Evolutionary conservation across 1,140 invertebrate genomes (phyloP).

Genomic region (Wasmannia auropunctata): DNA sequence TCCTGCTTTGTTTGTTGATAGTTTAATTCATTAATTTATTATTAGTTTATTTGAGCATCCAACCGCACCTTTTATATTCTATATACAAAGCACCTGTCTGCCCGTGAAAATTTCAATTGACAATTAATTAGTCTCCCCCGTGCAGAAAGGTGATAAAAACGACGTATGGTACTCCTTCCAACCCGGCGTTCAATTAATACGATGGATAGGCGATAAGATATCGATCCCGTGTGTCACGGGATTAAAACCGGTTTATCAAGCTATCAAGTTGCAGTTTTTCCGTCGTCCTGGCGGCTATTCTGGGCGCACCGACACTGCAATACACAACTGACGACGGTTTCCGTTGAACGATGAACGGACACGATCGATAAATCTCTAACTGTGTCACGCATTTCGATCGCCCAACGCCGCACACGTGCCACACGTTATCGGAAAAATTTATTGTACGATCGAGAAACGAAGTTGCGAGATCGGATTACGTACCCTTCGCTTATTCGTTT

Average conservation of each 20-base stretch:
- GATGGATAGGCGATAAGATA: constrained; percentile 40
- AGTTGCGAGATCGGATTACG: background rate
- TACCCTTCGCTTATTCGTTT: background rate
- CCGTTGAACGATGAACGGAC: background rate
- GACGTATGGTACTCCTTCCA: background rate
- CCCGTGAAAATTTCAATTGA: constrained; percentile 24
- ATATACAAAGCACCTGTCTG: background rate
- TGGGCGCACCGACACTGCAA: background rate
- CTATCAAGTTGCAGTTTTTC: constrained; percentile 49
- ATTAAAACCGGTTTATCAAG: constrained; percentile 57
- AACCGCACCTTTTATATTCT: background rate
- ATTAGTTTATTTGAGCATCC: background rate
- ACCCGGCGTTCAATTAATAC: constrained; percentile 25
- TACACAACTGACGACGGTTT: constrained; percentile 12
- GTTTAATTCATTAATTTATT: background rate
- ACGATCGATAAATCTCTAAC: constrained; percentile 17
- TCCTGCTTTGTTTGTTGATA: background rate
- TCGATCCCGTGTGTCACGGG: constrained; percentile 17
- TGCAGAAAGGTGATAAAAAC: background rate
- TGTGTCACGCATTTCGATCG: background rate
- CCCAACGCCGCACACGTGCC: background rate
- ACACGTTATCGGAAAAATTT: background rate
- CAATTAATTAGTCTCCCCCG: background rate
- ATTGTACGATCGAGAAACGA: background rate
- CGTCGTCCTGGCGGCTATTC: constrained; percentile 9